These are phyloP conservation scores for Nematopogon swammerdamellus DNA, from an alignment of 2,888 invertebrate species.

Conservation along the genomic window DNA sequence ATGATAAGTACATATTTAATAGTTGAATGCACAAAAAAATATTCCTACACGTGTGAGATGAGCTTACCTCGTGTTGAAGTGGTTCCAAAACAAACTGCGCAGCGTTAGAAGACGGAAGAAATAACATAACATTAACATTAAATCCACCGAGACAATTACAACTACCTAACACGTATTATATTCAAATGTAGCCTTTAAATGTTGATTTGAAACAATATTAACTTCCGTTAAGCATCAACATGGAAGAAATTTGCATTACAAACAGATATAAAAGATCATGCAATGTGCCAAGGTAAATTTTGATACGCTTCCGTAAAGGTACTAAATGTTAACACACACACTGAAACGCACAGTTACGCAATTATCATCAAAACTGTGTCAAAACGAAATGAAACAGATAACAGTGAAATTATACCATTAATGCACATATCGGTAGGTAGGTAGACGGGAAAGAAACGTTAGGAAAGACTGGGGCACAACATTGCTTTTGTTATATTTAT, in stretches of 20 bases:
- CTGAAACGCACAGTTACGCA: neutral
- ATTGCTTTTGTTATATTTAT: constrained; percentile 59
- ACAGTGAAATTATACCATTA: neutral
- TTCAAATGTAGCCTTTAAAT: neutral
- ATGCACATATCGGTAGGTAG: neutral
- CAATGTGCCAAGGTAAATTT: neutral
- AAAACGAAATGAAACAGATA: neutral
- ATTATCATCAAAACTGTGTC: neutral
- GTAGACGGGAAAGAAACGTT: constrained; percentile 41
- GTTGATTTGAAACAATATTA: neutral
- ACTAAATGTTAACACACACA: too few relatives aligned
- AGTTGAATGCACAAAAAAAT: constrained; percentile 21
- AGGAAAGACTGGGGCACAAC: constrained; percentile 79
- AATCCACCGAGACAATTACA: constrained; percentile 16
- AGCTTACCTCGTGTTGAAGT: constrained; percentile 98
- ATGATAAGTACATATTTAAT: too few relatives aligned
- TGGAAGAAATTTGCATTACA: neutral
- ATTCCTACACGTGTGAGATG: constrained; percentile 29
- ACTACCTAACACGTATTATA: neutral
- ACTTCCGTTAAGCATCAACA: neutral
- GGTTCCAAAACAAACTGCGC: constrained; percentile 98
- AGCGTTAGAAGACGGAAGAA: constrained; percentile 74
- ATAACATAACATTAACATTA: constrained; percentile 53
- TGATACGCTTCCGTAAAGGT: neutral
- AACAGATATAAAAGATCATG: neutral